These are phyloP conservation scores for Hypsopygia costalis DNA, from an alignment of 2,888 invertebrate genomes.

Conservation along the genomic window DNA sequence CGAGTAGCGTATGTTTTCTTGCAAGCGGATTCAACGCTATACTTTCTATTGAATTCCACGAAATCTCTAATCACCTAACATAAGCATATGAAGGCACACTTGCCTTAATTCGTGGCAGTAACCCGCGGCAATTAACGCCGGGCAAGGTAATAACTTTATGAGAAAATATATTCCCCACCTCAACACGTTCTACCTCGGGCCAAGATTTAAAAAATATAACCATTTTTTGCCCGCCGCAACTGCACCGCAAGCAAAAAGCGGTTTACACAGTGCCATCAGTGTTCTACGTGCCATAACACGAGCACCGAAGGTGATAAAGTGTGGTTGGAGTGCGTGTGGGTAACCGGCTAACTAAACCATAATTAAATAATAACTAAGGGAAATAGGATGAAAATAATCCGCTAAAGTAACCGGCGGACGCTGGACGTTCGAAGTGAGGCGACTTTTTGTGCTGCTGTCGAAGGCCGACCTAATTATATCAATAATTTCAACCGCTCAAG, in stretches of 20 bases:
- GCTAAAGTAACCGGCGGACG: conserved; percentile 39
- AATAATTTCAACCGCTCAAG: conserved; percentile 42
- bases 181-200: conserved; percentile 37
- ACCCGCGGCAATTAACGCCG: background rate
- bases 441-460: conserved; percentile 33
- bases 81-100: background rate
- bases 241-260: conserved; percentile 55
- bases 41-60: background rate
- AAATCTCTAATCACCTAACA: background rate
- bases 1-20: background rate
- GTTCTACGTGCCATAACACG: conserved; percentile 42
- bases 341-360: conserved; percentile 60
- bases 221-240: conserved; percentile 31
- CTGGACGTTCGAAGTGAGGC: conserved; percentile 34
- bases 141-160: background rate
- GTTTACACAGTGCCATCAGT: conserved; percentile 43
- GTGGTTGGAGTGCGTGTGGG: conserved; percentile 71
- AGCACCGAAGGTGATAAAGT: conserved; percentile 56
- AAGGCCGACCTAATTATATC: conserved; percentile 61
- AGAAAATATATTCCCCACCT: conserved; percentile 13
- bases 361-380: conserved; percentile 27
- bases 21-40: background rate
- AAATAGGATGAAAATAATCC: conserved; percentile 22
- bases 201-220: conserved; percentile 27
- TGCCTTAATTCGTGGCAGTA: background rate